Evolutionary conservation across 1,140 invertebrate species (phyloP).

Genomic region (Zaprionus africanus): DNA sequence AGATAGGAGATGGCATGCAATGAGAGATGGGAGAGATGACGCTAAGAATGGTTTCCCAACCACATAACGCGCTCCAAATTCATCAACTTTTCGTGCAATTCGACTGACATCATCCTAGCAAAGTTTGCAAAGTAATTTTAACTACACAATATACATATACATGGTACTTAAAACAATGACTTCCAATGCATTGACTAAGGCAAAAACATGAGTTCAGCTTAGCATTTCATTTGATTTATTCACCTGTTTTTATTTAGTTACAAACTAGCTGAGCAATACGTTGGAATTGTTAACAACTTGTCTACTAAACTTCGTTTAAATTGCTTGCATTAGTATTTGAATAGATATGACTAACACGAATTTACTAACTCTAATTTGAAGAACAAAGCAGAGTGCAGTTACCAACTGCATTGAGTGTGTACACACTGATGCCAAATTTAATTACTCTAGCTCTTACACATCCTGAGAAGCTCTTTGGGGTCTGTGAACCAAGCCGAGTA

Average conservation of each 20-base stretch:
- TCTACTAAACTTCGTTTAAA: too few species aligned
- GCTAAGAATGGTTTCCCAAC: neutral
- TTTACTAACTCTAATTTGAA: too few species aligned
- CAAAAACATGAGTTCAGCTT: neutral
- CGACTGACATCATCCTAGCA: neutral
- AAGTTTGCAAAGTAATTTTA: neutral
- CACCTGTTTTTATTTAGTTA: too few species aligned
- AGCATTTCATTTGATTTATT: too few species aligned
- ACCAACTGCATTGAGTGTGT: neutral
- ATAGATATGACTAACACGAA: too few species aligned
- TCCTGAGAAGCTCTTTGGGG: constrained; percentile 1
- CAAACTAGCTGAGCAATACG: neutral
- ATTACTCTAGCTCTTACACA: neutral
- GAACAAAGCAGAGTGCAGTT: too few species aligned
- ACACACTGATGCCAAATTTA: neutral
- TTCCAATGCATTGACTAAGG: neutral
- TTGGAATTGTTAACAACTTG: too few species aligned
- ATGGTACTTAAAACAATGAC: neutral
- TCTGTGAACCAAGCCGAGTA: too few species aligned
- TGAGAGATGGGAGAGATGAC: neutral
- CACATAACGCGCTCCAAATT: constrained; percentile 7
- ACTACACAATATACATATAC: neutral
- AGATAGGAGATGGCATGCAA: neutral
- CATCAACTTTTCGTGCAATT: neutral
- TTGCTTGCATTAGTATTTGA: too few species aligned